A percentile compares a stretch with the other conserved stretches of the same genome.
Evolutionary conservation across 2,888 invertebrate species (phyloP).

Genomic region (Heterodera filipjevi): DNA sequence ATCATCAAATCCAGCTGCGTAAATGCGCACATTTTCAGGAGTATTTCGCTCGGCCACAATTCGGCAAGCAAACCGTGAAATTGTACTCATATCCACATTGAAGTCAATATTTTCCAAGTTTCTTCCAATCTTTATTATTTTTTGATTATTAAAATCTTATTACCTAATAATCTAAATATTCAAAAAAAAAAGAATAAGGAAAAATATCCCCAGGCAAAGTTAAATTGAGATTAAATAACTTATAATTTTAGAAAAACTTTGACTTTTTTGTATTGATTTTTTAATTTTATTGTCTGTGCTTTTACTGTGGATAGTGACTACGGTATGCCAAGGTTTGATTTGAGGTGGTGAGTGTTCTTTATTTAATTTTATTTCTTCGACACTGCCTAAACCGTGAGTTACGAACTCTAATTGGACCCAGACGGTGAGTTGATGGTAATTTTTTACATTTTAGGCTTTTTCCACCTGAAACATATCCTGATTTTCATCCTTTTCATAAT

Average conservation of each 20-base stretch:
- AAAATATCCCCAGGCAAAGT: too few relatives aligned
- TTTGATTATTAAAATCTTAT: too few relatives aligned
- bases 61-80: slow-evolving; percentile 94
- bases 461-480: slow-evolving; percentile 99
- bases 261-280: too few relatives aligned
- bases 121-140: slow-evolving; percentile 90
- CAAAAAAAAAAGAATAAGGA: too few relatives aligned
- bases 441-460: neutral
- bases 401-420: neutral
- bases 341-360: too few relatives aligned
- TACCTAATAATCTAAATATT: neutral
- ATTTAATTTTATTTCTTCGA: too few relatives aligned
- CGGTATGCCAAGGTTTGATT: too few relatives aligned
- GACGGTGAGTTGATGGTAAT: neutral
- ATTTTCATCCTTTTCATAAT: slow-evolving; percentile 90
- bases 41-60: slow-evolving; percentile 88
- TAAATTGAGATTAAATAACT: too few relatives aligned
- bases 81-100: slow-evolving; percentile 89
- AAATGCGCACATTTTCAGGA: slow-evolving; percentile 78
- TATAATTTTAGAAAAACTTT: too few relatives aligned
- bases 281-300: too few relatives aligned
- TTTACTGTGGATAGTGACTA: too few relatives aligned
- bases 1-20: slow-evolving; percentile 76
- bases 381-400: too few relatives aligned
- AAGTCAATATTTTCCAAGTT: slow-evolving; percentile 92